A percentile compares a stretch with the other conserved stretches of the same genome.
Evolutionary conservation across 2,888 invertebrate genomes (phyloP).

Genomic region (Caenorhabditis uteleia): DNA sequence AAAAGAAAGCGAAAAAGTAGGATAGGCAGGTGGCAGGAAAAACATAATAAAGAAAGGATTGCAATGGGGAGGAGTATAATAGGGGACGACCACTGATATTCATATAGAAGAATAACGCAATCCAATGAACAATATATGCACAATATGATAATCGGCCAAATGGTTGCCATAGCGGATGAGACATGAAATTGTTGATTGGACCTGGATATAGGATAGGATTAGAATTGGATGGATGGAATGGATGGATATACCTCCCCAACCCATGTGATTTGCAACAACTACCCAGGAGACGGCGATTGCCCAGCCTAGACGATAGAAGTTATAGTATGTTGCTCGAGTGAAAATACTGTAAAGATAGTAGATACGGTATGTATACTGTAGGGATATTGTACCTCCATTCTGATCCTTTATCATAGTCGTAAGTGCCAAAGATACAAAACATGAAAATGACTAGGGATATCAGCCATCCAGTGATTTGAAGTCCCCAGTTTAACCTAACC

Average conservation of each 20-base stretch:
- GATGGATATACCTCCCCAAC: conserved; percentile 71
- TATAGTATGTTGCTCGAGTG: conserved; percentile 37
- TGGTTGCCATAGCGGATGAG: conserved; percentile 75
- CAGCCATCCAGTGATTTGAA: conserved; percentile 20
- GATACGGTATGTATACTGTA: too few relatives aligned
- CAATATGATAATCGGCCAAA: conserved; percentile 89
- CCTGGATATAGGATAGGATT: too few relatives aligned
- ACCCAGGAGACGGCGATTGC: conserved; percentile 71
- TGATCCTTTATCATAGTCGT: conserved; percentile 31
- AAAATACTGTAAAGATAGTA: conserved; percentile 11
- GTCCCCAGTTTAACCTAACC: conserved; percentile 18
- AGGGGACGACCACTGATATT: conserved; percentile 27
- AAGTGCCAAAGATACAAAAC: too few relatives aligned
- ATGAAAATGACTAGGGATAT: conserved; percentile 20
- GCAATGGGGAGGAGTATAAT: conserved; percentile 1
- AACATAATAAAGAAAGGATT: conserved; percentile 25
- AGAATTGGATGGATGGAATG: too few relatives aligned
- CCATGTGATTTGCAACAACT: conserved; percentile 71
- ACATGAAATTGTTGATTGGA: conserved; percentile 54
- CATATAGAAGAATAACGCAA: conserved; percentile 38
- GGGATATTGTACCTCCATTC: conserved; percentile 41
- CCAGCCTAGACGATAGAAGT: conserved; percentile 69
- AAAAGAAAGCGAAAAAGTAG: conserved; percentile 37
- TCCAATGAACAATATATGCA: conserved; percentile 78
- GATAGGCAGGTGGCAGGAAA: conserved; percentile 28